Base-by-base conservation (phyloP, 2,113 vertebrate species). In the Microcebus griseorufus region DNA sequence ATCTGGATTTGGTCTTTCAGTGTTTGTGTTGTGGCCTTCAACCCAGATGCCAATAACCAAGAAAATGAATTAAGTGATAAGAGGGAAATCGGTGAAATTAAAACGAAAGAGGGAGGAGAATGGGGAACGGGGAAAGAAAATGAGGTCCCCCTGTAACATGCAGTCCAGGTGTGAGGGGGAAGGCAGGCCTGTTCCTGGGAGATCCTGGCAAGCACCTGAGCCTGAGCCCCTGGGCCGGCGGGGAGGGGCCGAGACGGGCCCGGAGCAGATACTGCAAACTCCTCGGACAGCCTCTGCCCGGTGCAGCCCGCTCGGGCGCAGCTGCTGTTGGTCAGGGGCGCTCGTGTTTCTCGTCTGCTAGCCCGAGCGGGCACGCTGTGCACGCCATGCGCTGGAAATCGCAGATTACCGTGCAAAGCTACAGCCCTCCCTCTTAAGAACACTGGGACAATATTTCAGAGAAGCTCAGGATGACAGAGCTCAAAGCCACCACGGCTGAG, bases 1-100 rank as follows among this genome's bases (percentile, higher is more conserved):
- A 48, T 98, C 98, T 98, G 98, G 98, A 98, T 98, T 98, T 98
- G 98, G 98, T 98, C 98, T 98, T 98, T 98, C 78, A 1, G 97
- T 97, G 97, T 98, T 98, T 98, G 97, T 96, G 96, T 97, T 98
- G 95, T 97, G 98, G 98, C 96, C 98, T 98, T 96, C 97, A 97
- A 98, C 97, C 98, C 98, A 98, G 98, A 98, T 98, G 98, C 97
- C 98, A 97, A 97, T 97, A 97, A 98, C 91, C 96, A 98, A 96
- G 97, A 96, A 97, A 97, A 96, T 79, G 96, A 95, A 98, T 98
- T 98, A 98, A 98, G 97, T 94, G 96, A 95, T 98, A 97, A 96
- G 93, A 95, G 95, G 93, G 84, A 51, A 88, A 97, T 98, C 97
- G 96, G 97, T 90, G 96, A 98, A 97, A 97, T 98, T 95, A 97